phyloP scores from a whole-genome alignment of 2,888 invertebrate genomes.

The Leptopilina myrica region DNA sequence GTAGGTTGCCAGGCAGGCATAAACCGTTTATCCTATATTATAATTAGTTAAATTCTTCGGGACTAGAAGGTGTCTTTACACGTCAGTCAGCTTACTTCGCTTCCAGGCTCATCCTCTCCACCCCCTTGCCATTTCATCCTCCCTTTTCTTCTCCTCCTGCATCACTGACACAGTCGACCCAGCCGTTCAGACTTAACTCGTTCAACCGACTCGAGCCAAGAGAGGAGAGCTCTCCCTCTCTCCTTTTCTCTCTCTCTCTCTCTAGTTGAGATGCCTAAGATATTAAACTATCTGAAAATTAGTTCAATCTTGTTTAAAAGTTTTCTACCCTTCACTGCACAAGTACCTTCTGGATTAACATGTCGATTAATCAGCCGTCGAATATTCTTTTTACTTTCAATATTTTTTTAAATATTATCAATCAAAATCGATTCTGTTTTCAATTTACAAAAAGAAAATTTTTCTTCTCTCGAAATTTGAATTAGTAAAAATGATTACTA shows the following conservation, averaged over 20 bases:
- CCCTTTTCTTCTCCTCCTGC: constrained; percentile 48
- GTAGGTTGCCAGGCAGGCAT: constrained; percentile 73
- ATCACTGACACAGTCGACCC: constrained; percentile 63
- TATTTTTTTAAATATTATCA: background rate
- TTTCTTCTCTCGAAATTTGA: too few relatives aligned
- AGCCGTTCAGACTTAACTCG: constrained; percentile 74
- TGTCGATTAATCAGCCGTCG: constrained; percentile 28
- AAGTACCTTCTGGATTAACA: constrained; percentile 50
- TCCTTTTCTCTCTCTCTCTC: too few relatives aligned
- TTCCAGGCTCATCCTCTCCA: constrained; percentile 72
- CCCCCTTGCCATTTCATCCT: constrained; percentile 52
- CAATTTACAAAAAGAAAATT: too few relatives aligned
- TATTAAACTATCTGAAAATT: constrained; percentile 75
- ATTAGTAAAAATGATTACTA: too few relatives aligned
- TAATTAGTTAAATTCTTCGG: constrained; percentile 76
- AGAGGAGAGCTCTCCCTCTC: background rate
- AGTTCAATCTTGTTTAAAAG: constrained; percentile 75
- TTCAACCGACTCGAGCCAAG: constrained; percentile 62
- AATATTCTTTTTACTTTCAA: background rate
- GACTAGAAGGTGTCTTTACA: constrained; percentile 76
- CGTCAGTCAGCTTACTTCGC: constrained; percentile 75
- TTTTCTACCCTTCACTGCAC: constrained; percentile 61
- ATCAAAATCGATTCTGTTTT: background rate
- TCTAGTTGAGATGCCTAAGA: constrained; percentile 66
- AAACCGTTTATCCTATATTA: constrained; percentile 76